Percentiles rank a stretch among this genome's conserved stretches.
Conservation (phyloP, 1,140 invertebrate genomes). For the Eubasilissa regina region DNA sequence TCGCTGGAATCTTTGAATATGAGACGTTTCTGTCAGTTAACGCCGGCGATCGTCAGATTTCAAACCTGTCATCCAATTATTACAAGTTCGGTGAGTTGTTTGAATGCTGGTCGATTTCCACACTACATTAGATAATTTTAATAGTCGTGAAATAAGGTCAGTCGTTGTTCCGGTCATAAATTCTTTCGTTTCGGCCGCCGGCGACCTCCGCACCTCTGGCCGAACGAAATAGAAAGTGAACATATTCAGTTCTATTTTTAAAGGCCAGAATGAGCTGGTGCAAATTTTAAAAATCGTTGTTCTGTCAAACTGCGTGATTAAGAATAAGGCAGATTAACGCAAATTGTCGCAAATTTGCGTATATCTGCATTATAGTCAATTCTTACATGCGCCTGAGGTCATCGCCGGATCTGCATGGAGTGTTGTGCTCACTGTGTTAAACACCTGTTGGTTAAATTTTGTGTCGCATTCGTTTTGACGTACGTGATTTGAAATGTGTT, state of each 20-base stretch:
- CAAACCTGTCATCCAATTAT: constrained; percentile 32
- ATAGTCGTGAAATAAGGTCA: constrained; percentile 34
- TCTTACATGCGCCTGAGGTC: background rate
- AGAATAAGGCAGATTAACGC: too few species aligned
- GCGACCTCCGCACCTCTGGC: constrained; percentile 18
- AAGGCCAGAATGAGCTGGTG: constrained; percentile 1
- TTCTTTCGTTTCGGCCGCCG: constrained; percentile 10
- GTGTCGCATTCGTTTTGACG: constrained; percentile 33
- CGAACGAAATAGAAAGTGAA: constrained; percentile 33
- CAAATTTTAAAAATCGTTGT: constrained; percentile 4
- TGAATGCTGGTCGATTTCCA: background rate
- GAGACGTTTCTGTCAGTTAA: constrained; percentile 30
- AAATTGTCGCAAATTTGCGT: too few species aligned
- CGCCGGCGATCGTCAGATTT: constrained; percentile 31
- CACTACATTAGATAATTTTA: constrained; percentile 1
- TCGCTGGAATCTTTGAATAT: constrained; percentile 10
- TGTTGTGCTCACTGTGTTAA: background rate
- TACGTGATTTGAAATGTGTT: constrained; percentile 30
- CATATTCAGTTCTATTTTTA: background rate
- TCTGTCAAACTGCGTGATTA: constrained; percentile 4
- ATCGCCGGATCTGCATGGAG: background rate
- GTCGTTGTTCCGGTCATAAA: constrained; percentile 19
- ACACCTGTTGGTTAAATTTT: constrained; percentile 31
- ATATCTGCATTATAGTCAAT: too few species aligned
- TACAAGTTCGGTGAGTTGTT: constrained; percentile 15